These are phyloP conservation scores for Otolemur crassicaudatus DNA, from an alignment of 2,797 vertebrate species.

Conservation along the genomic window DNA sequence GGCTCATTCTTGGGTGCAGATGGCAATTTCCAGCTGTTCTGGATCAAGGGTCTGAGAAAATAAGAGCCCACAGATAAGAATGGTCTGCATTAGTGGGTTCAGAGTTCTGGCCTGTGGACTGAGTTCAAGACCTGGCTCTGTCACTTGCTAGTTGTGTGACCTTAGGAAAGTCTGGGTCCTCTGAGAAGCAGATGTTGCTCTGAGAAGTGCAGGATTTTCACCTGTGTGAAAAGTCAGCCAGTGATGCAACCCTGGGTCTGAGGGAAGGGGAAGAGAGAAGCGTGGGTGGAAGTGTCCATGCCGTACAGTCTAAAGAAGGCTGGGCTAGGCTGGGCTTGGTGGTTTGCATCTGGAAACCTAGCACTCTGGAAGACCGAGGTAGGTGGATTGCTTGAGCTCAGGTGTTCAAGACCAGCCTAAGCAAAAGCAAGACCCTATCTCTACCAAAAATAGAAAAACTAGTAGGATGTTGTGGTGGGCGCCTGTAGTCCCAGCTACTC, in stretches of 20 bases:
- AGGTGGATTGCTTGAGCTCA: too few relatives aligned
- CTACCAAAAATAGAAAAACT: too few relatives aligned
- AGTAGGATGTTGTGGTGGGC: too few relatives aligned
- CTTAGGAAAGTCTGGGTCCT: neutral
- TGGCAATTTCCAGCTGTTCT: neutral
- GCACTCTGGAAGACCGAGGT: too few relatives aligned
- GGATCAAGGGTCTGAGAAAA: neutral
- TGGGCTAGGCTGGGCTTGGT: too few relatives aligned
- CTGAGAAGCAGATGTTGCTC: neutral
- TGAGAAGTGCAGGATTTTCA: neutral
- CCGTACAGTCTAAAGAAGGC: too few relatives aligned
- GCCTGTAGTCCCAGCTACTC: too few relatives aligned
- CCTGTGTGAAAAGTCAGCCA: neutral
- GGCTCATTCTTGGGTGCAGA: neutral
- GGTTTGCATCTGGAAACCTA: too few relatives aligned
- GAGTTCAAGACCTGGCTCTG: neutral
- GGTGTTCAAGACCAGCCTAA: too few relatives aligned
- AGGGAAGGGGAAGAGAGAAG: neutral
- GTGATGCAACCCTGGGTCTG: rapidly evolving
- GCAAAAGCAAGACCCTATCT: too few relatives aligned
- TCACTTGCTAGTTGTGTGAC: neutral
- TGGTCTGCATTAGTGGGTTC: neutral
- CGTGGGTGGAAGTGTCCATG: rapidly evolving
- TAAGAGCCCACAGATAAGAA: neutral
- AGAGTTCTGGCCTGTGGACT: neutral